Evolutionary conservation across 2,888 invertebrate genomes (phyloP).

Genomic region (Drosophila acutilabella): DNA sequence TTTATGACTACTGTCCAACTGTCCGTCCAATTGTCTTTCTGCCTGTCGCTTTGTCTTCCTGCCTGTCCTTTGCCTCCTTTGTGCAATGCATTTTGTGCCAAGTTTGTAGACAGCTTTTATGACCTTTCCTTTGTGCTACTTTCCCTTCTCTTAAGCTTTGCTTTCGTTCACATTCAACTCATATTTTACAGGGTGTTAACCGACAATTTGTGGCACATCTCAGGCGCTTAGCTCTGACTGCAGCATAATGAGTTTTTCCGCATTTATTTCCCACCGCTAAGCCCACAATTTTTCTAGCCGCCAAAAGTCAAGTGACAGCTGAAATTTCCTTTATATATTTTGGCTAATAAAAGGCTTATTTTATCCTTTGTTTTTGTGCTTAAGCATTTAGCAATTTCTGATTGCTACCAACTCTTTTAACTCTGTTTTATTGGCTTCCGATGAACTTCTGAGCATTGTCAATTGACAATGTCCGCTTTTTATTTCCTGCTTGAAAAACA

Average conservation of each 20-base stretch:
- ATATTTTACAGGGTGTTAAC: constrained; percentile 76
- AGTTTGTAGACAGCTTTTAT: constrained; percentile 65
- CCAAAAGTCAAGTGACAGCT: constrained; percentile 11
- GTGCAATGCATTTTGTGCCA: constrained; percentile 46
- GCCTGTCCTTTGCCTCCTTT: constrained; percentile 5
- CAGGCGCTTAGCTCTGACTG: constrained; percentile 45
- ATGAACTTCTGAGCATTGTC: constrained; percentile 34
- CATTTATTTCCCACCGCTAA: constrained; percentile 34
- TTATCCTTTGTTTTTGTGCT: not conserved
- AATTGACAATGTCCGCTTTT: constrained; percentile 60
- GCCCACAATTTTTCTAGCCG: constrained; percentile 16
- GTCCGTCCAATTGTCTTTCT: constrained; percentile 8
- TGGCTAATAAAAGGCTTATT: not conserved
- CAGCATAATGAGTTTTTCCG: constrained; percentile 54
- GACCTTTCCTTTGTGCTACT: constrained; percentile 29
- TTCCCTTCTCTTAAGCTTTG: constrained; percentile 12
- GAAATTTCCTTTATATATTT: not conserved
- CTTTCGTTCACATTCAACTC: constrained; percentile 41
- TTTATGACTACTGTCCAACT: constrained; percentile 61
- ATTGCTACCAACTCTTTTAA: not conserved
- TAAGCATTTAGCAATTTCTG: constrained; percentile 26
- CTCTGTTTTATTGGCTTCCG: constrained; percentile 27
- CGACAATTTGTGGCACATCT: constrained; percentile 70
- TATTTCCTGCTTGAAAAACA: constrained; percentile 44
- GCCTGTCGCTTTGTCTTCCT: not conserved